Evolutionary conservation across 2,888 invertebrate species (phyloP).

Genomic region (Bursaphelenchus okinawaensis): DNA sequence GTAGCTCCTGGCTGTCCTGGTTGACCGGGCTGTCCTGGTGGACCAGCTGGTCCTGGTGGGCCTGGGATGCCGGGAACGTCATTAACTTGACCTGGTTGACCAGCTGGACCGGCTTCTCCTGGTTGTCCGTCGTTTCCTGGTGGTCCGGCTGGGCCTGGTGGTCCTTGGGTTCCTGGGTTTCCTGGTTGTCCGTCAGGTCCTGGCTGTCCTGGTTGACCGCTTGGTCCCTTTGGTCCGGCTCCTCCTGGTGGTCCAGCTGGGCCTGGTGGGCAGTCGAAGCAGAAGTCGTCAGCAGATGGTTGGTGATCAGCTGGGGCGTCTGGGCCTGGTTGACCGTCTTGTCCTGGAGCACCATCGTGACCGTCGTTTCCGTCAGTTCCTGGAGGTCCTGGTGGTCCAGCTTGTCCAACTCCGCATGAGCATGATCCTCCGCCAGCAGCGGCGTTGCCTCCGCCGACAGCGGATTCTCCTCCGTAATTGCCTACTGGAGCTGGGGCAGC

Average conservation of each 20-base stretch:
- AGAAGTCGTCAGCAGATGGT: constrained; percentile 13
- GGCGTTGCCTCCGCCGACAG: constrained; percentile 7
- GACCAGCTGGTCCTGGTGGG: constrained; percentile 28
- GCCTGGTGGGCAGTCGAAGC: constrained; percentile 45
- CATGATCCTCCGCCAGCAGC: constrained; percentile 9
- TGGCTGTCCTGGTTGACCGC: constrained; percentile 13
- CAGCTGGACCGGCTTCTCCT: constrained; percentile 32
- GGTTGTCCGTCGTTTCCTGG: constrained; percentile 40
- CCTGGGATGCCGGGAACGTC: constrained; percentile 19
- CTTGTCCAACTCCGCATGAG: constrained; percentile 22
- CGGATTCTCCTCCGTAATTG: constrained; percentile 17
- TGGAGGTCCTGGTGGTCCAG: constrained; percentile 27
- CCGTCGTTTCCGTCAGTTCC: constrained; percentile 22
- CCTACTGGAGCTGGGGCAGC: neutral
- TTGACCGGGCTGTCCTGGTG: constrained; percentile 16
- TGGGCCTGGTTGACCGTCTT: constrained; percentile 35
- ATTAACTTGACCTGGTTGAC: constrained; percentile 26
- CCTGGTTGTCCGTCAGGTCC: constrained; percentile 14
- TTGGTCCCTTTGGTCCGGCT: constrained; percentile 17
- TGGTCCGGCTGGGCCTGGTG: constrained; percentile 43
- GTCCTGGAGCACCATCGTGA: constrained; percentile 21
- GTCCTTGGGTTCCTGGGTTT: constrained; percentile 31
- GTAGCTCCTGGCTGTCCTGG: constrained; percentile 6
- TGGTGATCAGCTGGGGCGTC: constrained; percentile 17
- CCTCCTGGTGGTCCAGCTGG: constrained; percentile 27